These are phyloP conservation scores for Labeo catla DNA, from an alignment of 2,113 vertebrate species.

Conservation along the genomic window DNA sequence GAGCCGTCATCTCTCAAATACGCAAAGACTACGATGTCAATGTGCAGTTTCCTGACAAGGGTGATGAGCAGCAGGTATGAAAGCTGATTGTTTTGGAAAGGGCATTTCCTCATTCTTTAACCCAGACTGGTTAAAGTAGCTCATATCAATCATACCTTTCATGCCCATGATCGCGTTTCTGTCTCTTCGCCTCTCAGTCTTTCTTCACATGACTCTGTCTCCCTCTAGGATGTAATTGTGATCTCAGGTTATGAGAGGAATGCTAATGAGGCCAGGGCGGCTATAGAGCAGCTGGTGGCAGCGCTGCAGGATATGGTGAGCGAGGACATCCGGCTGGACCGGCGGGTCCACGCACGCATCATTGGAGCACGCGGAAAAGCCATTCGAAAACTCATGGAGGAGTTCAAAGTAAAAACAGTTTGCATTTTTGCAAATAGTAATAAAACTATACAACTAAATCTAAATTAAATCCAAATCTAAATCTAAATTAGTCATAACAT, in stretches of 20 bases:
- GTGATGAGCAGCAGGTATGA: slow-evolving; percentile 81
- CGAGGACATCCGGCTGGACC: slow-evolving; percentile 79
- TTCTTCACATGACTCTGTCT: background rate
- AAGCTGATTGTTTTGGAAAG: background rate
- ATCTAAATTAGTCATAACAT: background rate
- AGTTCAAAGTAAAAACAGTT: slow-evolving; percentile 76
- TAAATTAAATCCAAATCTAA: no score
- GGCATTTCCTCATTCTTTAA: background rate
- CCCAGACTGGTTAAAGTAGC: background rate
- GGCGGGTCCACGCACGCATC: slow-evolving; percentile 82
- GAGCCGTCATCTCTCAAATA: slow-evolving; percentile 82
- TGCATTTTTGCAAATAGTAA: background rate
- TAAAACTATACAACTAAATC: background rate
- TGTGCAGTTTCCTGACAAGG: slow-evolving; percentile 84
- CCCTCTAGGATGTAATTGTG: slow-evolving; percentile 76
- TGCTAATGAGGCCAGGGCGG: slow-evolving; percentile 73
- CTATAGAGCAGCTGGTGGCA: slow-evolving; percentile 81
- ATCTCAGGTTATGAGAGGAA: slow-evolving; percentile 83
- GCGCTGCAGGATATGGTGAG: slow-evolving; percentile 84
- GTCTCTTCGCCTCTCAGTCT: background rate
- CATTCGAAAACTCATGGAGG: slow-evolving; percentile 84
- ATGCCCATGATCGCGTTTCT: background rate
- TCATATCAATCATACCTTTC: background rate
- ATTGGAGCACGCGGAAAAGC: slow-evolving; percentile 81
- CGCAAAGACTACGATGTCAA: slow-evolving; percentile 82